Evolutionary conservation across 2,113 vertebrate species (phyloP).

Genomic region (Tetrax tetrax): DNA sequence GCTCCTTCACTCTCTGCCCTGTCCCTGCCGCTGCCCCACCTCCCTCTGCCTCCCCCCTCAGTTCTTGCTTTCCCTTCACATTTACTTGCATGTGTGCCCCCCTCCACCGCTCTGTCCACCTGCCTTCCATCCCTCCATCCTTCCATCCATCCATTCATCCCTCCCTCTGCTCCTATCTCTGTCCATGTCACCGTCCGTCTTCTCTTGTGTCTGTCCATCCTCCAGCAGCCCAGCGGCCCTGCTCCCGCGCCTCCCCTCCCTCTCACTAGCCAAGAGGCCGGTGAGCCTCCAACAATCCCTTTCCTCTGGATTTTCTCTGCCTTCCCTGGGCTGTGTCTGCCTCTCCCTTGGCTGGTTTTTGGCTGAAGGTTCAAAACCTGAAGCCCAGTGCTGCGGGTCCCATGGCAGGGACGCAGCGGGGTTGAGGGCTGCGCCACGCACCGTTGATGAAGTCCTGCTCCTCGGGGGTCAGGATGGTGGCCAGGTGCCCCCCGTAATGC

Average conservation of each 20-base stretch:
- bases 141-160: too few relatives aligned
- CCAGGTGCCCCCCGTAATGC: constrained; percentile 82
- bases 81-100: neutral
- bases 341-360: too few relatives aligned
- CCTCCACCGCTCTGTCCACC: neutral
- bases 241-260: fast-evolving
- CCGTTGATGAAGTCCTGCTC: constrained; percentile 91
- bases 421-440: neutral
- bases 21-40: fast-evolving
- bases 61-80: neutral
- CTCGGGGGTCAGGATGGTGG: constrained; percentile 89
- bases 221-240: neutral
- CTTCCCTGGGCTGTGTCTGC: neutral
- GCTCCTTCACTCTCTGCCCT: neutral
- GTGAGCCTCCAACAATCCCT: neutral
- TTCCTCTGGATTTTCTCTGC: neutral
- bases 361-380: too few relatives aligned
- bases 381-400: neutral
- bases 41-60: neutral
- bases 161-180: too few relatives aligned
- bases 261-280: neutral
- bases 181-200: too few relatives aligned
- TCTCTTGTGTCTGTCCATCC: too few relatives aligned
- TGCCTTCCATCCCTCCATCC: too few relatives aligned
- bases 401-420: fast-evolving